Base-by-base conservation (phyloP, 1,140 invertebrate species). In the Tetramorium parvispinum region DNA sequence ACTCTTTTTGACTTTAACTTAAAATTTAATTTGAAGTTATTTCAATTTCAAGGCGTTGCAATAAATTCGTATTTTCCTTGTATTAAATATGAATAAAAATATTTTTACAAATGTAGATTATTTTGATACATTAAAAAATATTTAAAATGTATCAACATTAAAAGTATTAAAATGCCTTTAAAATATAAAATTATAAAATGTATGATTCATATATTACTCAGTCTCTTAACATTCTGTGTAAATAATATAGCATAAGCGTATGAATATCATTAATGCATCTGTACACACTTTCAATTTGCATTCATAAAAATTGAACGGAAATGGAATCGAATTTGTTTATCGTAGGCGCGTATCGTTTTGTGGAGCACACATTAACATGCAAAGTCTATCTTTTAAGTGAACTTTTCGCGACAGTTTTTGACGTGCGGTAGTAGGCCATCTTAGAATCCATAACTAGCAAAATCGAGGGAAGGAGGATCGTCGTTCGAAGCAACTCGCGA, bases 401-500 rank as follows among this genome's bases (percentile, higher is more conserved):
- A 49, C 21, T 82, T 71, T 32, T 4, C 6, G 10, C 11, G 27
- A 32, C 32, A 46, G 13, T 59, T 57, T 55, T 82, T 82, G 43
- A 82, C 32, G 32, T 51, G 16, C 32, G 24, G 7, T 65, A 79
- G 32, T 32, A 46, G 51, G 32, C 18, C 18, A 73, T 32, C 27
- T 24, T 5, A 18, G 18, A 43, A 37, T 81, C 53, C 18, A 32
- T 59, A 73, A 53, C 40, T 46, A 24, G 43, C 61, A 83, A 73
- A 75, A 49, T 59, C 46, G 61, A 43, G 40, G 55, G 40, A 75
- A 83, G 55, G 40, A 59, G 27, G 55, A 61, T 55, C 13, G 10
- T 81, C 43, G 16, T 55, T 71, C 24, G 53, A 43, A 59, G 43
- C 53, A 11, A 79, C 21, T 24, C 46, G 75, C 32, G 73, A 63